A percentile compares a stretch with the other conserved stretches of the same genome.
Conservation (phyloP, 2,888 invertebrate genomes). For the Platycheirus albimanus region DNA sequence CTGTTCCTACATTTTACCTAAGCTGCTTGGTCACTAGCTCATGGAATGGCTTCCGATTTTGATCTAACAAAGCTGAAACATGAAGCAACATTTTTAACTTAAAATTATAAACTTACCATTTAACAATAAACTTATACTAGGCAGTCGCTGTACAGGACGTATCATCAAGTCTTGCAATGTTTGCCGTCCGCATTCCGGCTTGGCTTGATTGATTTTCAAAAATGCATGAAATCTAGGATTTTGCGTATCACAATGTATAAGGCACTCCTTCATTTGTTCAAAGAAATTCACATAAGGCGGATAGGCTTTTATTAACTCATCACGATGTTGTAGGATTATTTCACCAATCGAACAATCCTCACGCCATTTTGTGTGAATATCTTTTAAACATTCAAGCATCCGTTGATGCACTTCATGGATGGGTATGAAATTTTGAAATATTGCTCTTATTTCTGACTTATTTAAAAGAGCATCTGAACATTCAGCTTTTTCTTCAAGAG, state of each 20-base stretch:
- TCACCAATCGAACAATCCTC: constrained; percentile 95
- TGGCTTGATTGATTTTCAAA: constrained; percentile 96
- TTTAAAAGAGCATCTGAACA: constrained; percentile 90
- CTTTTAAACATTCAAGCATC: constrained; percentile 85
- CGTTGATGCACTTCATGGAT: constrained; percentile 96
- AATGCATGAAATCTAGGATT: constrained; percentile 99
- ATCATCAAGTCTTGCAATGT: constrained; percentile 97
- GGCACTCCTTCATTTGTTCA: constrained; percentile 97
- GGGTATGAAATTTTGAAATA: constrained; percentile 97
- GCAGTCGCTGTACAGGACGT: constrained; percentile 98
- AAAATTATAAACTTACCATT: constrained; percentile 87
- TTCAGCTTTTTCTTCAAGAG: constrained; percentile 93
- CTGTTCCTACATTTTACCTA: too few relatives aligned
- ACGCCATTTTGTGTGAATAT: constrained; percentile 87
- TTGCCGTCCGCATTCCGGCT: constrained; percentile 98
- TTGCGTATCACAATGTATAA: constrained; percentile 94
- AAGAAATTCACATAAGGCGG: constrained; percentile 99
- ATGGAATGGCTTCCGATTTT: too few relatives aligned
- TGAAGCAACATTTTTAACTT: too few relatives aligned
- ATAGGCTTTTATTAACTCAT: constrained; percentile 95
- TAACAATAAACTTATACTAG: constrained; percentile 96
- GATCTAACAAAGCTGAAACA: too few relatives aligned
- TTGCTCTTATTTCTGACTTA: constrained; percentile 95
- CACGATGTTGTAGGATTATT: constrained; percentile 93
- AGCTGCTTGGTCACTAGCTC: too few relatives aligned